Conservation (phyloP, 2,113 vertebrate species). For the Tyrannus savana region DNA sequence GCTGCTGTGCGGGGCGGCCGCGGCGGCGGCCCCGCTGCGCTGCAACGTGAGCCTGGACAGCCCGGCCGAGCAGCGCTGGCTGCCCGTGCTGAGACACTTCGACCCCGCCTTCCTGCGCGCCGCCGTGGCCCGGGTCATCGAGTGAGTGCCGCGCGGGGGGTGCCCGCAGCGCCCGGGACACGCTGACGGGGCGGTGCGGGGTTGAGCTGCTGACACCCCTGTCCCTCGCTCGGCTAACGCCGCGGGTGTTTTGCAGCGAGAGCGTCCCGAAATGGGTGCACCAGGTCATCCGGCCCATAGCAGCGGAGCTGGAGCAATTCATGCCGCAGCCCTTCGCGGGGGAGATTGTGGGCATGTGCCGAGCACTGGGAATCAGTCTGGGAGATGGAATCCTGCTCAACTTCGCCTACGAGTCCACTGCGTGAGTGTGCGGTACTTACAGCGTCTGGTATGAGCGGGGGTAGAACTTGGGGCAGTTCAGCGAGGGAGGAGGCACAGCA, state of each 20-base stretch:
- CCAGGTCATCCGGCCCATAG: slow-evolving; percentile 61
- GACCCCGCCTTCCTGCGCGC: slow-evolving; percentile 58
- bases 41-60: slow-evolving; percentile 76
- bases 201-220: rapidly evolving
- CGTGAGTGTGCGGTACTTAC: slow-evolving; percentile 76
- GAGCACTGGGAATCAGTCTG: slow-evolving; percentile 66
- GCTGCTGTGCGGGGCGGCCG: background rate
- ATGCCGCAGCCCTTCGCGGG: slow-evolving; percentile 80
- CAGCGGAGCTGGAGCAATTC: slow-evolving; percentile 66
- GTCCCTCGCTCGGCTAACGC: background rate
- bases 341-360: slow-evolving; percentile 84
- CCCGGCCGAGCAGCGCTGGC: slow-evolving; percentile 71
- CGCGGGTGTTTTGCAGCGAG: slow-evolving; percentile 65
- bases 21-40: background rate
- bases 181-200: background rate
- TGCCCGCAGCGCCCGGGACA: no score
- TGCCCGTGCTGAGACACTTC: slow-evolving; percentile 62
- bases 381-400: slow-evolving; percentile 86
- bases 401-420: slow-evolving; percentile 87
- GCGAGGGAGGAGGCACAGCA: rapidly evolving
- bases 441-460: background rate
- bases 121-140: slow-evolving; percentile 6
- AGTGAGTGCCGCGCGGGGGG: slow-evolving; percentile 39
- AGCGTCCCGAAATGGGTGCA: slow-evolving; percentile 86
- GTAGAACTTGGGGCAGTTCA: rapidly evolving